Conservation (phyloP, 2,888 invertebrate genomes). For the Athalia rosae region DNA sequence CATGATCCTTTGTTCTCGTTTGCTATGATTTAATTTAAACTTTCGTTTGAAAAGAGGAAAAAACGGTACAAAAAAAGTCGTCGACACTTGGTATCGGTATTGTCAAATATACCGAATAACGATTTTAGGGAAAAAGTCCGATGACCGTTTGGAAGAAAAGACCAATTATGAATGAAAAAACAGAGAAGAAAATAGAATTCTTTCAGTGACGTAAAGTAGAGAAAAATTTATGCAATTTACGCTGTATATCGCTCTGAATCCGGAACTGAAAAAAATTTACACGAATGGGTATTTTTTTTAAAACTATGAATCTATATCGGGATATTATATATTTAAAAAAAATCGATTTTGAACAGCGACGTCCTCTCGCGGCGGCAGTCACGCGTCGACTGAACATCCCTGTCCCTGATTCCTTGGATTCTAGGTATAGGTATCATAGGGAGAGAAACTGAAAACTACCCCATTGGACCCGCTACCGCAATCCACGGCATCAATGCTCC, state of each 20-base stretch:
- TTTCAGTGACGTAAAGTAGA: no score
- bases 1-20: not conserved
- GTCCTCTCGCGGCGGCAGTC: slow-evolving; percentile 66
- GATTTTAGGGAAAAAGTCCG: no score
- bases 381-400: slow-evolving; percentile 69
- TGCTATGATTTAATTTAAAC: not conserved
- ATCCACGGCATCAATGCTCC: not conserved
- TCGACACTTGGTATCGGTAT: no score
- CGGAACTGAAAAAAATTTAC: not conserved
- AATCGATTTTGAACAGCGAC: slow-evolving; percentile 46
- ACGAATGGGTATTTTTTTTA: not conserved
- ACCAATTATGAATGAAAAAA: no score
- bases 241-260: no score
- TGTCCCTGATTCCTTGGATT: no score
- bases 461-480: slow-evolving; percentile 53
- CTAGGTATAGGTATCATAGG: not conserved
- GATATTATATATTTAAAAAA: slow-evolving; percentile 5
- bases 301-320: slow-evolving; percentile 5
- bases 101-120: no score
- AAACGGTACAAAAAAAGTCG: no score
- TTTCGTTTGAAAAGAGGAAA: no score
- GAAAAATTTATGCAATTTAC: no score
- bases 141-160: no score
- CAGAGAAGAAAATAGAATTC: no score
- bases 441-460: slow-evolving; percentile 57